Conservation (phyloP, 2,113 vertebrate species). For the Trinectes maculatus region DNA sequence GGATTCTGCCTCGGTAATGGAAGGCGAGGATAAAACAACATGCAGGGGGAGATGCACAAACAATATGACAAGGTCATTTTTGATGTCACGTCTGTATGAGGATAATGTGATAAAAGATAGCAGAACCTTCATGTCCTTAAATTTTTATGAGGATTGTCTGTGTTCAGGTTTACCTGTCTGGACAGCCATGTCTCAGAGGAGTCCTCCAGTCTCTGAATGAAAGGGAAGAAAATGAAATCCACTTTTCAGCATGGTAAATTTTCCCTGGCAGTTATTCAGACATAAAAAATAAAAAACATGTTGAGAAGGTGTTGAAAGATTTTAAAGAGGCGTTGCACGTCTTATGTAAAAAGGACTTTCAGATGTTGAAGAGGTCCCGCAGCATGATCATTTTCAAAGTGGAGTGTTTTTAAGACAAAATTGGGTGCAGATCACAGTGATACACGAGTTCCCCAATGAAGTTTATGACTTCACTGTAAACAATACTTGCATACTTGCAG, state of each 20-base stretch:
- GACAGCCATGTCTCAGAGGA: slow-evolving; percentile 91
- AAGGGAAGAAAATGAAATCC: slow-evolving; percentile 14
- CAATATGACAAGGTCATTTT: neutral
- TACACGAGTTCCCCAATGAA: too few species aligned
- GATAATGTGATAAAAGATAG: too few species aligned
- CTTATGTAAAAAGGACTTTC: too few species aligned
- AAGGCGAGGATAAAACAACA: neutral
- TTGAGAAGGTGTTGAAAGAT: neutral
- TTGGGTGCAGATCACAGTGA: too few species aligned
- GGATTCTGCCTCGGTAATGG: neutral
- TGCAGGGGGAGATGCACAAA: neutral
- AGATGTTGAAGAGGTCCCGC: too few species aligned
- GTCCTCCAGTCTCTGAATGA: slow-evolving; percentile 89
- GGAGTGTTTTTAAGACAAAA: too few species aligned
- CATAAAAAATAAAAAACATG: neutral
- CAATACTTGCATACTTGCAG: too few species aligned
- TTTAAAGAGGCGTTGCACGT: neutral
- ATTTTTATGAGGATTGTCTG: neutral
- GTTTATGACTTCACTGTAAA: too few species aligned
- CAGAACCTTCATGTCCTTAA: too few species aligned
- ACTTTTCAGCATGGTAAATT: neutral
- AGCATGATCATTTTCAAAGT: too few species aligned
- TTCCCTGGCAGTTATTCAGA: neutral
- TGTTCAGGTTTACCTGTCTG: slow-evolving; percentile 85
- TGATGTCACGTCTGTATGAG: too few species aligned